phyloP scores from a whole-genome alignment of 1,140 invertebrate genomes.

The Eriosoma lanigerum region DNA sequence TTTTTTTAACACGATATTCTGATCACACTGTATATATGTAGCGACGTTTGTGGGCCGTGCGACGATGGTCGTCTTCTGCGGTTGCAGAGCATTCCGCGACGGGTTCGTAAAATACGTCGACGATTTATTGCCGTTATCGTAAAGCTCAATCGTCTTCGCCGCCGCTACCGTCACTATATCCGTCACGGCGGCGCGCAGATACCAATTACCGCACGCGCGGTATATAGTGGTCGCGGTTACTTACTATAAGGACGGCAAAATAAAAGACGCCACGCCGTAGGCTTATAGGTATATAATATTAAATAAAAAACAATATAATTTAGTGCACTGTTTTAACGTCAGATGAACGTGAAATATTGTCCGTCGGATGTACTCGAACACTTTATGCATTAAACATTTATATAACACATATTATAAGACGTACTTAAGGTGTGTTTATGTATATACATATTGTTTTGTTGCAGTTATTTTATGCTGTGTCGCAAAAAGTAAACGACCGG shows the following conservation, averaged over 20 bases:
- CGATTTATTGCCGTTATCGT: neutral
- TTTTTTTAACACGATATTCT: no score
- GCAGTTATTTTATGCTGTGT: neutral
- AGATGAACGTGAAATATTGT: neutral
- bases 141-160: no score
- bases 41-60: neutral
- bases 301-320: no score
- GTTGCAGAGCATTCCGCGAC: neutral
- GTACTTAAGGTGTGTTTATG: no score
- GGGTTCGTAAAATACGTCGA: neutral
- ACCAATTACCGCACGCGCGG: neutral
- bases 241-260: neutral
- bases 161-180: no score
- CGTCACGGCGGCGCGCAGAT: neutral
- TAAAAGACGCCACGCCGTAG: neutral
- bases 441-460: no score
- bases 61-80: neutral
- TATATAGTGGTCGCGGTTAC: neutral
- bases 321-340: conserved; percentile 10
- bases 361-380: neutral
- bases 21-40: neutral
- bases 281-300: neutral
- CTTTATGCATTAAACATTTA: conserved; percentile 25
- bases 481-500: neutral
- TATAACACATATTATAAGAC: neutral